These are phyloP conservation scores for Emydura subglobosa DNA, from an alignment of 2,113 vertebrate species.

Conservation along the genomic window DNA sequence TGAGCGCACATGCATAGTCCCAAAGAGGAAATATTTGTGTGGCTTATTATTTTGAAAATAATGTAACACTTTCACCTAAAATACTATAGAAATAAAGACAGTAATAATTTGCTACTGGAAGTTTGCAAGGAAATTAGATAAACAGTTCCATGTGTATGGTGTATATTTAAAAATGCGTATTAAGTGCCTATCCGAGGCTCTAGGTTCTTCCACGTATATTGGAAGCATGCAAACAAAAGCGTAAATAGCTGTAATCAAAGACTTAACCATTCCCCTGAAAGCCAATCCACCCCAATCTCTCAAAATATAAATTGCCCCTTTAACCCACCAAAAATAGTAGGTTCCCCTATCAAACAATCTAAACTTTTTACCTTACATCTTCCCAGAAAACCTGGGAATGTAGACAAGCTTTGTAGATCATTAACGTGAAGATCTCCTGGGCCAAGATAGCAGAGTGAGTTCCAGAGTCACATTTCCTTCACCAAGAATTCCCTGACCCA, in stretches of 20 bases:
- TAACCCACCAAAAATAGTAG: fast-evolving
- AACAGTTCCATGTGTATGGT: neutral
- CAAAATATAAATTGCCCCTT: neutral
- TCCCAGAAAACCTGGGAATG: neutral
- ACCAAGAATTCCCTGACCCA: neutral
- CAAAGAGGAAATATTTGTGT: neutral
- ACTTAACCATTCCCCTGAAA: neutral
- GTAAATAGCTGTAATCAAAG: fast-evolving
- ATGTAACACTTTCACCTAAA: neutral
- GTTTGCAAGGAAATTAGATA: neutral
- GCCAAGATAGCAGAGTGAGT: neutral
- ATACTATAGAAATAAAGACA: neutral
- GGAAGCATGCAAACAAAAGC: fast-evolving
- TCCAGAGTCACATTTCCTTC: neutral
- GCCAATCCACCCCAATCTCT: neutral
- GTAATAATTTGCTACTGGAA: neutral
- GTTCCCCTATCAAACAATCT: fast-evolving
- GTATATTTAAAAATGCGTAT: neutral
- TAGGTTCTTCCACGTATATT: fast-evolving
- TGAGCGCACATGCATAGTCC: neutral
- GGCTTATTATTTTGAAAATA: neutral
- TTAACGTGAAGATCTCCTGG: fast-evolving
- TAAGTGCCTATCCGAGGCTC: neutral
- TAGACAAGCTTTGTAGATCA: neutral
- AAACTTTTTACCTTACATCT: neutral